Evolutionary conservation across 2,113 vertebrate genomes (phyloP).

Genomic region (Camelus dromedarius): DNA sequence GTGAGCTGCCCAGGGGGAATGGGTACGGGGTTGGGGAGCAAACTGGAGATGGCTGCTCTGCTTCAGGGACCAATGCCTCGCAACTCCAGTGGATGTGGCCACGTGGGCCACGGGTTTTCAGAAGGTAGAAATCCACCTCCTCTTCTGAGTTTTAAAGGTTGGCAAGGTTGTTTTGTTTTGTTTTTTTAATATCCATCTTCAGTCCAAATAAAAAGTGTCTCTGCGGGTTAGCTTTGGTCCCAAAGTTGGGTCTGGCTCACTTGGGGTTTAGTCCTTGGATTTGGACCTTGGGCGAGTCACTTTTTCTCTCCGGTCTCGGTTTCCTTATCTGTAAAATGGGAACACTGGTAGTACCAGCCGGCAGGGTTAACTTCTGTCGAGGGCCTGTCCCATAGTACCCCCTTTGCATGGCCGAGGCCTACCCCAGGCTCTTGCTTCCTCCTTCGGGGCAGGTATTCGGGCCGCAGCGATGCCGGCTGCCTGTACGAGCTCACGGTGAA

Average conservation of each 20-base stretch:
- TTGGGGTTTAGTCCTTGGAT: background rate
- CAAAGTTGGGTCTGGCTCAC: background rate
- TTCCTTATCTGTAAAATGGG: background rate
- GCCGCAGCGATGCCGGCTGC: constrained; percentile 86
- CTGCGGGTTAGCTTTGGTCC: background rate
- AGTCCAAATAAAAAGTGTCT: background rate
- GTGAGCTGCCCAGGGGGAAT: constrained; percentile 78
- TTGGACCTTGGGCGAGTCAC: background rate
- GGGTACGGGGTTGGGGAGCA: accelerated
- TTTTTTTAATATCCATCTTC: background rate
- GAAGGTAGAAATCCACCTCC: background rate
- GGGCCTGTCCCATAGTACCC: background rate
- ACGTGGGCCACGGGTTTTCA: background rate
- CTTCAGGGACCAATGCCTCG: background rate
- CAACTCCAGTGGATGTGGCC: background rate
- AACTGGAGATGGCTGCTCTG: accelerated
- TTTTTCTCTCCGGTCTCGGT: background rate
- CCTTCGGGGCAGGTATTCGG: constrained; percentile 85
- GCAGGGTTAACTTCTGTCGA: background rate
- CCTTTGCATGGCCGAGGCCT: background rate
- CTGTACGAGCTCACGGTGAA: constrained; percentile 87
- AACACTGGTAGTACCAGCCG: accelerated
- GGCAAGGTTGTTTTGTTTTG: background rate
- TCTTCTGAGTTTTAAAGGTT: background rate
- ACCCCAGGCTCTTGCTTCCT: accelerated